Evolutionary conservation across 1,140 invertebrate species (phyloP).

Genomic region (Ips typographus): DNA sequence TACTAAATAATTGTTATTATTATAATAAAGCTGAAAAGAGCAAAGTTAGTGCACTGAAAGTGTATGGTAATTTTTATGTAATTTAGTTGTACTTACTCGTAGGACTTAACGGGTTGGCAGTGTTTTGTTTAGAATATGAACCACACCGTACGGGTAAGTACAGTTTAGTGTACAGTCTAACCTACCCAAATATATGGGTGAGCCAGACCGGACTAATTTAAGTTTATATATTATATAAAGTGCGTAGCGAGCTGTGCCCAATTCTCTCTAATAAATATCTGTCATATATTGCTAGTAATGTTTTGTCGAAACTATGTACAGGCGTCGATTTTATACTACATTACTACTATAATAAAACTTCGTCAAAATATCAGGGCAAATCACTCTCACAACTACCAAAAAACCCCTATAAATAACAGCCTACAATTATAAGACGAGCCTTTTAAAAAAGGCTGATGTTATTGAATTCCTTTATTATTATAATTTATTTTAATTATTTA

Average conservation of each 20-base stretch:
- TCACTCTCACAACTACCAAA: too few species aligned
- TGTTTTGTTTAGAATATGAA: slow-evolving; percentile 46
- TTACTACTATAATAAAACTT: background rate
- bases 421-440: too few species aligned
- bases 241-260: slow-evolving; percentile 30
- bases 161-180: background rate
- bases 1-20: background rate
- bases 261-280: background rate
- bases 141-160: slow-evolving; percentile 38
- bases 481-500: too few species aligned
- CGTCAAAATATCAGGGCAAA: too few species aligned
- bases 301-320: slow-evolving; percentile 29
- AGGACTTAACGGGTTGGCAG: slow-evolving; percentile 42
- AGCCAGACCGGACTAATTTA: background rate
- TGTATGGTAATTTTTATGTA: background rate
- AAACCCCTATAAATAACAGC: too few species aligned
- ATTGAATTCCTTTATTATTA: too few species aligned
- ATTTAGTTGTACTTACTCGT: slow-evolving; percentile 33
- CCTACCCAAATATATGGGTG: background rate
- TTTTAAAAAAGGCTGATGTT: too few species aligned
- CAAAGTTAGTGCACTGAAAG: slow-evolving; percentile 1
- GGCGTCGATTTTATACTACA: slow-evolving; percentile 24
- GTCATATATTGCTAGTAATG: slow-evolving; percentile 27
- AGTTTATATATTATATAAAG: background rate
- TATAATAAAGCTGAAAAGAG: slow-evolving; percentile 1